Evolutionary conservation across 2,797 vertebrate species (phyloP).

Genomic region (Allobates femoralis): DNA sequence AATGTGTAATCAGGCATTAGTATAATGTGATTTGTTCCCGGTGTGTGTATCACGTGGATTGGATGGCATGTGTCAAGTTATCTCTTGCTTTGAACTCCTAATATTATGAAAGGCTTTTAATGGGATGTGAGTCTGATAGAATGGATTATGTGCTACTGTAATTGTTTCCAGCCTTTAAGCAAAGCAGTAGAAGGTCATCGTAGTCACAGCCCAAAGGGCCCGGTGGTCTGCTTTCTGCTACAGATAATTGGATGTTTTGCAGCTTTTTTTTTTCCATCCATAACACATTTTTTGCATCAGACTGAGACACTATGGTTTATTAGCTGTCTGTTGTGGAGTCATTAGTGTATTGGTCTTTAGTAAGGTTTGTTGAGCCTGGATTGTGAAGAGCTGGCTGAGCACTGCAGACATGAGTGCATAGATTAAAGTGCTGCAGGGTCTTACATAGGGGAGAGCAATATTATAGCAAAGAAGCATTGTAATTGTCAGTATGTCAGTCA

Average conservation of each 20-base stretch:
- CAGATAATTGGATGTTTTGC: slow-evolving; percentile 65
- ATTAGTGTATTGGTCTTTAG: slow-evolving; percentile 56
- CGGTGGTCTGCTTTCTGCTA: slow-evolving; percentile 61
- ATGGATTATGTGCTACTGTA: slow-evolving; percentile 65
- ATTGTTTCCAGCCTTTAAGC: slow-evolving; percentile 69
- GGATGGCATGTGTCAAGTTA: slow-evolving; percentile 21
- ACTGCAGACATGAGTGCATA: neutral
- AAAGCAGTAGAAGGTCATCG: slow-evolving; percentile 58
- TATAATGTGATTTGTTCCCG: neutral
- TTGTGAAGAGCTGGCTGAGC: neutral
- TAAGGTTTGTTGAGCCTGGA: slow-evolving; percentile 20
- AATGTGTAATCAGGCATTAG: neutral
- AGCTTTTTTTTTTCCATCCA: slow-evolving; percentile 53
- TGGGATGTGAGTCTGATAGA: slow-evolving; percentile 55
- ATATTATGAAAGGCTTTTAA: slow-evolving; percentile 45
- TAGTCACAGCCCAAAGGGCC: slow-evolving; percentile 52
- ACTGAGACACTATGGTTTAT: slow-evolving; percentile 60
- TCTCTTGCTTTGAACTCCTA: slow-evolving; percentile 54
- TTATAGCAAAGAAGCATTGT: slow-evolving; percentile 25
- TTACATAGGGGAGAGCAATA: slow-evolving; percentile 4
- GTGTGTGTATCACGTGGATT: neutral
- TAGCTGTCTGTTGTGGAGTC: slow-evolving; percentile 65
- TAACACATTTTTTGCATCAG: slow-evolving; percentile 64
- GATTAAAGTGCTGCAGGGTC: neutral
- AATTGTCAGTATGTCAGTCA: slow-evolving; percentile 11